Evolutionary conservation across 2,113 vertebrate species (phyloP), one percentile per base, ranked within the genome.

Genomic region (Corythornis cristatus): DNA sequence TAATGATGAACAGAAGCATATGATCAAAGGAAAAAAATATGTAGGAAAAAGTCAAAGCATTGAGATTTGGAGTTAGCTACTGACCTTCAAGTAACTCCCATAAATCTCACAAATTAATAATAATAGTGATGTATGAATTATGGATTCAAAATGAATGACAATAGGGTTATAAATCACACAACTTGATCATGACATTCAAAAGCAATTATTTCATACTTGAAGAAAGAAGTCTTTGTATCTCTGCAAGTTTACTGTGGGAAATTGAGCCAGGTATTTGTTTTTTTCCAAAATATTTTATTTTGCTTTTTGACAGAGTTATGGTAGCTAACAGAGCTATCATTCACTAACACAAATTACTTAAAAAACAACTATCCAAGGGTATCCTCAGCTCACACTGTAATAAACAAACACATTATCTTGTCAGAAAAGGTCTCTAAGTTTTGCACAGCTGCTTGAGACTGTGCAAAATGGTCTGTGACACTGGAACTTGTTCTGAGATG

Each of bases 11-110:
- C 46, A 91, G 85, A 94, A 95, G 86, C 3, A 15, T 74, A 83
- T 9, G 73, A 94, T 94, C 79, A 95, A 96, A 94, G 82, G 75
- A 58, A 85, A 93, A 83, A 89, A 93, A 56, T 15, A 51, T 0
- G 4, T 29, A 80, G 46, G 68, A 61, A 86, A 80, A 74, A 14
- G 14, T 50, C 83, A 71, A 61, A 90, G 92, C 43, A 64, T 72
- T 84, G 83, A 92, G 88, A 75, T 86, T 86, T 72, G 57, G 86
- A 93, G 29, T 81, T 86, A 86, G 86, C 46, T 81, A 88, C 68
- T 96, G 95, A 96, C 96, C 95, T 96, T 93, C 92, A 95, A 94
- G 61, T 96, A 94, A 95, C 93, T 96, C 88, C 88, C 86, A 95
- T 94, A 93, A 92, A 96, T 93, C 93, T 96, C 86, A 78, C 80